Base-by-base conservation (phyloP, 37 sponge, comb jelly and placozoan species). In the Ephydatia muelleri region DNA sequence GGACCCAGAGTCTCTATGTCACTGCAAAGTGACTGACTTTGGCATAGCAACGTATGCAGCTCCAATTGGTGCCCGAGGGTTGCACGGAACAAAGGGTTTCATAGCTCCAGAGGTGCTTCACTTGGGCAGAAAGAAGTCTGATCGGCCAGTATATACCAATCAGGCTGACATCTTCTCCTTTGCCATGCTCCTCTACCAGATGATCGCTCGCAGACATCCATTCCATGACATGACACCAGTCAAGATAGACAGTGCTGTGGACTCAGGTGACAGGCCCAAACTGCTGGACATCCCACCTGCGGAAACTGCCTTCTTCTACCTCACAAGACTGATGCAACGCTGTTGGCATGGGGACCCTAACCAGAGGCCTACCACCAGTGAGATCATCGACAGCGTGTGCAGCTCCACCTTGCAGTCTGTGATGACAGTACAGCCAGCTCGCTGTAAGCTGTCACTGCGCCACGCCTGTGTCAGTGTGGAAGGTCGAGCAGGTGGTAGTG, bases 1-100 rank as follows among this genome's bases (percentile, higher is more conserved):
- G 11, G 88, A 86, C 68, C 83, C 81, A n/a, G 86, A 78, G 13
- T 78, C 90, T 21, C 91, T 85, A 37, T 84, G 93, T 73, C 88
- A 95, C 72, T 89, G 93, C 65, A 95, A 95, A 33, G 57, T 95
- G n/a, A 88, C 96, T 68, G 93, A 93, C 40, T 93, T 92, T 82
- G 93, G 93, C n/a, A 92, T 93, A 43, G 89, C 93, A 35, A 83
- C 93, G 26, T 38, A 77, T 25, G 74, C 75, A n/a, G 77, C 91
- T 27, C 96, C 96, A 31, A 36, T 89, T 27, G 93, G 96, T 25
- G 69, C 82, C 5, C 43, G 73, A 38, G 93, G 96, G 2, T 40
- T 93, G 8, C 74, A 84, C 37, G 96, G 93, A 3, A 93, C 93
- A 26, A 90, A 89, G 30, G 91, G 96, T 0, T 95, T 93, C 77